These are phyloP conservation scores for Catharus fuscescens DNA, from an alignment of 2,113 vertebrate species.

Conservation along the genomic window DNA sequence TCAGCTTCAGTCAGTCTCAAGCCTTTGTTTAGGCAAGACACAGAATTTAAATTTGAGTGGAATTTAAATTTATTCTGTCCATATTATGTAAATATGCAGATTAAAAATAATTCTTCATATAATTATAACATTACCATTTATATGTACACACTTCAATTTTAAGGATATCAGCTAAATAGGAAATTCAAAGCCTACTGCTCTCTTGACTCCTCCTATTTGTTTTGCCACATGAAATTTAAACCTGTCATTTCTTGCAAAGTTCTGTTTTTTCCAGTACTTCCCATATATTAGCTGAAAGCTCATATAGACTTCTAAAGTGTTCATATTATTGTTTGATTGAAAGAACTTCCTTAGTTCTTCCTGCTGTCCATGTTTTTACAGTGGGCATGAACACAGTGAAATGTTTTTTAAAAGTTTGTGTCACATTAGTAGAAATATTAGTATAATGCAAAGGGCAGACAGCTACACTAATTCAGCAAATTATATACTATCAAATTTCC, in stretches of 20 bases:
- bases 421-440: neutral
- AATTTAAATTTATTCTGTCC: neutral
- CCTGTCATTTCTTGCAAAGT: neutral
- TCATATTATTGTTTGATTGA: neutral
- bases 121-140: neutral
- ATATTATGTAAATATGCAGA: neutral
- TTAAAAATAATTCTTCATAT: neutral
- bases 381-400: neutral
- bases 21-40: neutral
- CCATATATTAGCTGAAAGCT: neutral
- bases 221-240: neutral
- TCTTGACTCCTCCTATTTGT: neutral
- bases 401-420: neutral
- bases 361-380: neutral
- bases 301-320: neutral
- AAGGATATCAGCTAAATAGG: neutral
- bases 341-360: neutral
- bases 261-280: neutral
- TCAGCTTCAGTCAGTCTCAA: neutral
- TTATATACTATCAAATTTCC: fast-evolving
- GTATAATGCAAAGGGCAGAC: neutral
- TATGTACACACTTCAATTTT: neutral
- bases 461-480: neutral
- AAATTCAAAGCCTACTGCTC: neutral
- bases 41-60: neutral